A percentile compares a stretch with the other conserved stretches of the same genome.
Conservation (phyloP, 2,797 vertebrate species). For the Propithecus deckenii region DNA sequence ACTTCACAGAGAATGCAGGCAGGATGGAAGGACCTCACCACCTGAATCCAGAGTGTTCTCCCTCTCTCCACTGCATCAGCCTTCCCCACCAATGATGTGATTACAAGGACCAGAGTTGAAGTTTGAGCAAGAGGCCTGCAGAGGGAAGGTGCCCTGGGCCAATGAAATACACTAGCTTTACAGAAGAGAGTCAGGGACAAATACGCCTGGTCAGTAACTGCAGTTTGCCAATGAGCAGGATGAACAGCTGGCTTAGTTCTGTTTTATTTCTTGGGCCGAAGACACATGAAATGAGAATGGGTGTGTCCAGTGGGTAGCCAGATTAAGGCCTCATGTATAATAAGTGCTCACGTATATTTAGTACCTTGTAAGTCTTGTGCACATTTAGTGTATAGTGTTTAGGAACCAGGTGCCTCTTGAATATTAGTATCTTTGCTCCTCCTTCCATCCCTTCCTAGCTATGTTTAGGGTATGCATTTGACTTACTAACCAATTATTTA, state of each 20-base stretch:
- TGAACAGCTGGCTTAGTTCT: background rate
- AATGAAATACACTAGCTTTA: background rate
- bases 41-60: background rate
- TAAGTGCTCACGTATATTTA: background rate
- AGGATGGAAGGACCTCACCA: background rate
- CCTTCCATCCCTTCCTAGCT: background rate
- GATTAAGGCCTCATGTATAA: background rate
- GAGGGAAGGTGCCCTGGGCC: background rate
- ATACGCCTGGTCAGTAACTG: background rate
- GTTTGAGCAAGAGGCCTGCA: background rate
- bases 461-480: background rate
- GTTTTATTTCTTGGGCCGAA: background rate
- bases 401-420: background rate
- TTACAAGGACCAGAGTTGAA: background rate
- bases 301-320: background rate
- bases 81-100: background rate
- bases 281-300: background rate
- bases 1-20: background rate
- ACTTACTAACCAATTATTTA: background rate
- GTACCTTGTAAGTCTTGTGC: background rate
- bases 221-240: background rate
- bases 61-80: background rate
- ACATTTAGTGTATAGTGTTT: background rate
- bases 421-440: constrained; percentile 7
- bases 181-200: background rate